Evolutionary conservation across 2,888 invertebrate species (phyloP), one percentile per base, ranked within the genome.

Genomic region (Dexiosoma caninum): DNA sequence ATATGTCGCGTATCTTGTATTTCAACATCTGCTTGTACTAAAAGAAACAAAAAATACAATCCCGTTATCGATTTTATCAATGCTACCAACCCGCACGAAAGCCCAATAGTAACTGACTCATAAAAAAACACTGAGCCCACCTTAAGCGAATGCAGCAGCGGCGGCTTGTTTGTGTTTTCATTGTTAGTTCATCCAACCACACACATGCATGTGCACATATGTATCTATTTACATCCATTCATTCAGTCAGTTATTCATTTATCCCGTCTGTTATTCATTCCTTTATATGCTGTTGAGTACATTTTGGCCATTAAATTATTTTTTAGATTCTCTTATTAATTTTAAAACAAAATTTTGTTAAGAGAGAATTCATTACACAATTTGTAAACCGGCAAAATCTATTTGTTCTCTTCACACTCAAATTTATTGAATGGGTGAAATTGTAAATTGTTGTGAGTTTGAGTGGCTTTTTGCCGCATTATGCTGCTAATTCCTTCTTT

Each of bases 51-150:
- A 44, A 67, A 55, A 57, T 32, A 69, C 77, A 83, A 57, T 79
- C 83, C 78, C 19, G 44, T 71, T 82, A 67, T 72, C 82, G 84
- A 72, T 83, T 77, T 80, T 66, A 85, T 82, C 75, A 67, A 74
- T 80, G 46, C 67, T 82, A 76, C 67, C 72, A 77, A 78, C 85
- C 87, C 86, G 87, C 84, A 87, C 87, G 87, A 88, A 86, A 87
- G 88, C 81, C 85, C 86, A 87, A 86, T 84, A 86, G 85, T 85
- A 87, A 88, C 87, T 88, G 86, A 87, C 51, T 82, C 83, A 71
- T 67, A 37, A 21, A 74, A 83, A 78, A 83, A 83, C n/a, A n/a
- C 84, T 86, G 85, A 87, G 86, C 87, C 87, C 84, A 86, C 86
- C 87, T 88, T 83, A 77, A 67, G 62, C 80, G 55, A 46, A 67